Base-by-base conservation (phyloP, 1,140 invertebrate genomes). In the Chelonus insularis region DNA sequence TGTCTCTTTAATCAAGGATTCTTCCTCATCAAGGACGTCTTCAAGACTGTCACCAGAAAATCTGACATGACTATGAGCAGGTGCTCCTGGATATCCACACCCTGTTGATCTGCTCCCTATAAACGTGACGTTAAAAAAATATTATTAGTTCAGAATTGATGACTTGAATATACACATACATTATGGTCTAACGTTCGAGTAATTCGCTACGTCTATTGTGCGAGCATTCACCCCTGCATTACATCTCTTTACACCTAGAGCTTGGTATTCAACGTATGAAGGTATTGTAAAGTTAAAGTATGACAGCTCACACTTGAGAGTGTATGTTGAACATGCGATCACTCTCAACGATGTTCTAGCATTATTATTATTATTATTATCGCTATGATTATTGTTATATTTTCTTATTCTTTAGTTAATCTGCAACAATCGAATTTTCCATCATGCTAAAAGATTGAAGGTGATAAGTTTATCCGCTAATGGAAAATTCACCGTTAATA, bases 1-100 rank as follows among this genome's bases (percentile, higher is more conserved):
- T 25, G 89, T 88, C 63, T 89, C 87, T 32, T 75, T 75, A 34
- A 73, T 64, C 14, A 77, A 72, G 4, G 73, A 72, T 9, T 81
- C 77, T 25, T 79, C 76, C 47, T 81, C 80, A 55, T 82, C 79
- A 64, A 80, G 69, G 11, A 77, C 73, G 45, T 80, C 78, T 1
- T 78, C 74, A 45, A 68, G 62, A 23, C 63, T 64, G 18, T 68
- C 11, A 16, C 62, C 65, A 1, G 90, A 89, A 78, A 96, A 95
- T 0, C 86, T 82, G 4, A 96, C 88, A 34, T 78, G 85, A 45
- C 88, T 92, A 82, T 97, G 94, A 1, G 94, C 92, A 18, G 94
- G 94, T 1, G 92, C 90, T n/a, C 94, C 94, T n/a, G 94, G 94
- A 81, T 94, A 96, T 51, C 90, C 86, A 77, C 94, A 96, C 51